Conservation (phyloP, 2,113 vertebrate genomes). For the Gobius niger region DNA sequence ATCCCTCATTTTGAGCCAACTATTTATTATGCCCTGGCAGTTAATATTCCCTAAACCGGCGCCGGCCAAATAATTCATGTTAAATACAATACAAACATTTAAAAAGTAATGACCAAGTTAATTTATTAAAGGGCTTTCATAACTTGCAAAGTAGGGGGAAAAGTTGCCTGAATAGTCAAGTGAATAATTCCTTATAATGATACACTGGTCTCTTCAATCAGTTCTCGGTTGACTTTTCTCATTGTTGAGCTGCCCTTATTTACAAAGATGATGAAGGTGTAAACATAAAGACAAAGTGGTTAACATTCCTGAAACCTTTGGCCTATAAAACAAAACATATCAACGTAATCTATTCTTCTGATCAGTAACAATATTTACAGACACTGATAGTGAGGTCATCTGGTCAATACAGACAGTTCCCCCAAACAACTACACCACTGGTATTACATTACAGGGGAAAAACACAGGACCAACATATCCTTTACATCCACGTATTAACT, state of each 20-base stretch:
- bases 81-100: constrained; percentile 7
- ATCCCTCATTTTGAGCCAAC: neutral
- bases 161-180: neutral
- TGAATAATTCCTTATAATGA: neutral
- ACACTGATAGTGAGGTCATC: too few relatives aligned
- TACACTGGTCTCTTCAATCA: neutral
- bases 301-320: too few relatives aligned
- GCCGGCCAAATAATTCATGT: constrained; percentile 3
- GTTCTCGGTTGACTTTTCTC: neutral
- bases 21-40: neutral
- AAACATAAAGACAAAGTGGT: too few relatives aligned
- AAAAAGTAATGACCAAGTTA: neutral
- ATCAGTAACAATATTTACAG: too few relatives aligned
- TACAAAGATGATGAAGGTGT: constrained; percentile 10
- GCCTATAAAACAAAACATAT: too few relatives aligned
- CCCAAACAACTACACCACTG: too few relatives aligned
- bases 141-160: neutral
- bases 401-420: too few relatives aligned
- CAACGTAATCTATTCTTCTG: too few relatives aligned
- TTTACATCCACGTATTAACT: too few relatives aligned
- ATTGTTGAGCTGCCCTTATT: constrained; percentile 20
- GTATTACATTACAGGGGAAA: too few relatives aligned
- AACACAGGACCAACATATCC: too few relatives aligned
- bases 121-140: neutral
- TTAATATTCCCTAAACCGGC: constrained; percentile 1